Base-by-base conservation (phyloP, 2,113 vertebrate genomes). In the Colistium nudipinnis region DNA sequence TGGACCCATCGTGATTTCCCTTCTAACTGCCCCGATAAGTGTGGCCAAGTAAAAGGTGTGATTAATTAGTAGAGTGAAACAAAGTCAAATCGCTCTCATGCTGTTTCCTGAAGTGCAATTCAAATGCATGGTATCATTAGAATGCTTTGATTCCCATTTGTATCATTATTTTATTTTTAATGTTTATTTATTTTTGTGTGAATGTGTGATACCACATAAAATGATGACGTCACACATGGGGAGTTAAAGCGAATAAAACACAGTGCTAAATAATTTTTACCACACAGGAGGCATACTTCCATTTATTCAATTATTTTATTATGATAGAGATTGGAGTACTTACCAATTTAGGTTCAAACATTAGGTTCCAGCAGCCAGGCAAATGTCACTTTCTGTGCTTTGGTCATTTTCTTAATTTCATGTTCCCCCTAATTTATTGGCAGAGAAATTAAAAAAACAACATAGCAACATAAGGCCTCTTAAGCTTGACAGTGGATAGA, bases 131-230 rank as follows among this genome's bases (percentile, higher is more conserved):
- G 14, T 35, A 16, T 74, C 70, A 84, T 57, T 83, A 22, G 48
- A n/a, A n/a, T n/a, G 55, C 48, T 84, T 85, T 84, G 63, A 90
- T 78, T 74, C 78, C 9, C 20, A 57, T 84, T 83, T 85, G n/a
- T n/a, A n/a, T n/a, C n/a, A n/a, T n/a, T n/a, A n/a, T n/a, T n/a
- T n/a, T n/a, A n/a, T n/a, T n/a, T n/a, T n/a, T n/a, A n/a, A n/a
- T n/a, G n/a, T n/a, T n/a, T n/a, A n/a, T n/a, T n/a, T n/a, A 9
- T 9, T 33, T 43, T 2, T 12, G 7, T 43, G 41, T 10, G 4
- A 19, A 45, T 22, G 43, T 20, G n/a, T 22, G 17, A 20, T 2
- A n/a, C n/a, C n/a, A n/a, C n/a, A n/a, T n/a, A 1, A 28, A 62
- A 45, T 52, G 25, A 39, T 62, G 20, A 59, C 20, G 22, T 22